These are phyloP conservation scores for Varroa destructor DNA, from an alignment of 1,140 invertebrate genomes.

Conservation along the genomic window DNA sequence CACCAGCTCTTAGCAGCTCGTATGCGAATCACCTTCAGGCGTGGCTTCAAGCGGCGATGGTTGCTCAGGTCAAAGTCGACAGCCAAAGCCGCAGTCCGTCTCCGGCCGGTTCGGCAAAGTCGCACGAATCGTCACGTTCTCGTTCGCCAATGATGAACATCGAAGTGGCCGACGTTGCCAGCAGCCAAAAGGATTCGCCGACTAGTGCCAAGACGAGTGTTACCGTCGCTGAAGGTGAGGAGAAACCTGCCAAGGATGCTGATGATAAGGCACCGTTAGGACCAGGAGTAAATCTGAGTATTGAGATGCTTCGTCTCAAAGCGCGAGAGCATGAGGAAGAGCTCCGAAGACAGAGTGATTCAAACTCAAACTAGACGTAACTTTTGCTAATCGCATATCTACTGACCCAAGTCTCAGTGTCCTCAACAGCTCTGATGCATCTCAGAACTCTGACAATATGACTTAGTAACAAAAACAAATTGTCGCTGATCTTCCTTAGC, in stretches of 20 bases:
- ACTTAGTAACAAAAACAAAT: too few relatives aligned
- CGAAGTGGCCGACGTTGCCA: too few relatives aligned
- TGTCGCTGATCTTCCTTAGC: too few relatives aligned
- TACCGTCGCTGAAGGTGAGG: not conserved
- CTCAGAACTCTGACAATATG: too few relatives aligned
- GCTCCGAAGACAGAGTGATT: conserved; percentile 16
- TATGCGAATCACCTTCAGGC: conserved; percentile 26
- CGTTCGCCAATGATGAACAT: conserved; percentile 1
- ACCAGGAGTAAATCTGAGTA: not conserved
- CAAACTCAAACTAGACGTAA: not conserved
- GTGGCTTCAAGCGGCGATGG: conserved; percentile 23
- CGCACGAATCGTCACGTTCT: conserved; percentile 4
- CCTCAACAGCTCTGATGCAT: too few relatives aligned
- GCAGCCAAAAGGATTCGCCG: too few relatives aligned
- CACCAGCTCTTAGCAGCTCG: conserved; percentile 16
- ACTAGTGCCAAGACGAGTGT: too few relatives aligned
- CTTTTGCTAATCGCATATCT: too few relatives aligned
- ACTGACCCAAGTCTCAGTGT: too few relatives aligned
- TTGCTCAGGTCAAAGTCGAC: conserved; percentile 5
- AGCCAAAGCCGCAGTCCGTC: conserved; percentile 22
- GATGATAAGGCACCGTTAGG: not conserved
- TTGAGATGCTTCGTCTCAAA: conserved; percentile 13
- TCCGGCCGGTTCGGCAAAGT: conserved; percentile 12
- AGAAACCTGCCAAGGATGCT: not conserved
- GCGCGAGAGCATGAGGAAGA: conserved; percentile 24